Evolutionary conservation across 2,113 vertebrate species (phyloP).

Genomic region (Hymenochirus boettgeri): DNA sequence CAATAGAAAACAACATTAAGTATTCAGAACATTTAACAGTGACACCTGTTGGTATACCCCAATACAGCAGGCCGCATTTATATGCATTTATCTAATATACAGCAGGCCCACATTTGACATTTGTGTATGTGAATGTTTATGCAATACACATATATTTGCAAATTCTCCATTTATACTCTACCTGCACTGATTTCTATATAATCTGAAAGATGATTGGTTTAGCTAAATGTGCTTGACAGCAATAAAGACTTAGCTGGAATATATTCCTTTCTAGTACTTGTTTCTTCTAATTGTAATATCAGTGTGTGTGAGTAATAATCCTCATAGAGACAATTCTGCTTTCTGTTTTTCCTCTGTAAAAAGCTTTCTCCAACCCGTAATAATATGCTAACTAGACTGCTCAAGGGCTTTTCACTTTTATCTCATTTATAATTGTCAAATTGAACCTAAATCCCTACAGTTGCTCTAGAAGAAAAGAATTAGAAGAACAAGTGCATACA

Average conservation of each 20-base stretch:
- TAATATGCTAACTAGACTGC: constrained; percentile 45
- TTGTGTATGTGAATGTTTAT: too few relatives aligned
- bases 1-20: too few relatives aligned
- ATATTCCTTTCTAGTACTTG: not conserved
- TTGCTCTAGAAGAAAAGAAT: constrained; percentile 15
- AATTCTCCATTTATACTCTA: not conserved
- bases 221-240: too few relatives aligned
- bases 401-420: constrained; percentile 46
- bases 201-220: too few relatives aligned
- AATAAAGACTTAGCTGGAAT: too few relatives aligned
- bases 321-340: not conserved
- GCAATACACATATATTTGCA: too few relatives aligned
- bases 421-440: constrained; percentile 47
- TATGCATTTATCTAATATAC: too few relatives aligned
- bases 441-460: constrained; percentile 37
- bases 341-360: constrained; percentile 41
- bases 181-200: not conserved
- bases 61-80: too few relatives aligned
- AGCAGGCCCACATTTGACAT: too few relatives aligned
- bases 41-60: too few relatives aligned
- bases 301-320: not conserved
- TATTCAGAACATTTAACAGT: too few relatives aligned
- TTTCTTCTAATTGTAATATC: constrained; percentile 14
- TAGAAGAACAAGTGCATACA: constrained; percentile 9
- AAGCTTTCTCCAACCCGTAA: constrained; percentile 42